phyloP scores from a whole-genome alignment of 2,797 vertebrate genomes.

The Craterocephalus amniculus region DNA sequence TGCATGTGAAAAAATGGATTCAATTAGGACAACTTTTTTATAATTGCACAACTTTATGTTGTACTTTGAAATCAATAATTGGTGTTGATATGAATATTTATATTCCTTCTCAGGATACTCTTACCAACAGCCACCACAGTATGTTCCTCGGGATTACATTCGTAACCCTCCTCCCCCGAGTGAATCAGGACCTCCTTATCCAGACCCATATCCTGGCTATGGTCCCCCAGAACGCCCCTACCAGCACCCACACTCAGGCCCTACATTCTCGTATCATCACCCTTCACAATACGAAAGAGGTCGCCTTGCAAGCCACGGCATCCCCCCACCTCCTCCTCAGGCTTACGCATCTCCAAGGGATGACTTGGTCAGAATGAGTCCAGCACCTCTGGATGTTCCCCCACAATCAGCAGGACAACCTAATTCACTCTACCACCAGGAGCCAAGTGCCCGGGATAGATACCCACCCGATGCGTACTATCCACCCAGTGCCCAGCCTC shows the following conservation, averaged over 20 bases:
- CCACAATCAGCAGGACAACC: slow-evolving; percentile 76
- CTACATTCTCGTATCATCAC: slow-evolving; percentile 89
- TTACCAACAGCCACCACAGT: slow-evolving; percentile 90
- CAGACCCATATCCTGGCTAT: slow-evolving; percentile 88
- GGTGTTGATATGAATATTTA: background rate
- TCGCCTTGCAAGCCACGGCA: slow-evolving; percentile 83
- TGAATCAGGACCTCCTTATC: slow-evolving; percentile 88
- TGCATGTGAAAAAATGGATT: no score
- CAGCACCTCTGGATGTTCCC: slow-evolving; percentile 89
- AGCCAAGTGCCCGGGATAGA: slow-evolving; percentile 86
- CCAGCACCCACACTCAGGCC: slow-evolving; percentile 82
- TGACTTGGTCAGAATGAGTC: slow-evolving; percentile 91
- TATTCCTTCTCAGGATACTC: slow-evolving; percentile 85
- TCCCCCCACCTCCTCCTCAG: slow-evolving; percentile 87
- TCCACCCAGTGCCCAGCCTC: slow-evolving; percentile 84
- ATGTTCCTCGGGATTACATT: slow-evolving; percentile 88
- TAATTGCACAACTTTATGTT: background rate
- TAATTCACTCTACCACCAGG: slow-evolving; percentile 89
- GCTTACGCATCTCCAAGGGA: slow-evolving; percentile 89
- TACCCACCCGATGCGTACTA: slow-evolving; percentile 93
- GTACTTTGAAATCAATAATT: background rate
- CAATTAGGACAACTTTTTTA: background rate
- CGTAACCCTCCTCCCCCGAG: slow-evolving; percentile 87
- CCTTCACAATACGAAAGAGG: slow-evolving; percentile 89
- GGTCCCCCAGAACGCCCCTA: slow-evolving; percentile 90